These are phyloP conservation scores for Brachionus rubens DNA, from an alignment of 1,140 invertebrate species.

Conservation along the genomic window DNA sequence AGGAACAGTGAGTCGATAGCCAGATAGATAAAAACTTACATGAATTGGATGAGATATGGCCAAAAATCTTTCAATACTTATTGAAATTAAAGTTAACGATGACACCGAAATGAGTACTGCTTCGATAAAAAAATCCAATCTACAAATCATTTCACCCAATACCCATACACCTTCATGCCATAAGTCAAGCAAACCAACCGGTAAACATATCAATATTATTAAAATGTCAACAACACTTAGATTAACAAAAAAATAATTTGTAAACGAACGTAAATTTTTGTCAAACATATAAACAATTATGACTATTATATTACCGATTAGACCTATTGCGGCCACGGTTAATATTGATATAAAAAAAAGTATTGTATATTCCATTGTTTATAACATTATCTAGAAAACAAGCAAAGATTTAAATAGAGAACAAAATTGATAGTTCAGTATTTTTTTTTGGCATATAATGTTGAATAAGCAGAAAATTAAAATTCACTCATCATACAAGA, in stretches of 20 bases:
- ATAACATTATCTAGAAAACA: too few species aligned
- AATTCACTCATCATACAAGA: too few species aligned
- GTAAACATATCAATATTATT: constrained; percentile 51
- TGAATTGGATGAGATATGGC: constrained; percentile 50
- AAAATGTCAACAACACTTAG: constrained; percentile 52
- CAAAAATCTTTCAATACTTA: constrained; percentile 39
- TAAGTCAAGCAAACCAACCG: constrained; percentile 50
- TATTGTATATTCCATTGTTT: constrained; percentile 8
- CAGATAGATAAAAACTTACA: too few species aligned
- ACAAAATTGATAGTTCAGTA: too few species aligned
- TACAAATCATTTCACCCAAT: constrained; percentile 50
- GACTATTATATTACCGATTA: constrained; percentile 84
- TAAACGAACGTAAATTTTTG: constrained; percentile 87
- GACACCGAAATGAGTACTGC: constrained; percentile 50
- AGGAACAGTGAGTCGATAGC: too few species aligned
- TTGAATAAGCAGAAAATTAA: too few species aligned
- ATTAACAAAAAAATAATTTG: constrained; percentile 77
- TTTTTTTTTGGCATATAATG: too few species aligned
- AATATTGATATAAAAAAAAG: constrained; percentile 12
- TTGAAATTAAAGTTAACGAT: constrained; percentile 21
- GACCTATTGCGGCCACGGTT: constrained; percentile 66
- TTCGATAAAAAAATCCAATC: constrained; percentile 49
- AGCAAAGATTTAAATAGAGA: too few species aligned
- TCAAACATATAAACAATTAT: constrained; percentile 83
- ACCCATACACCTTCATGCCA: constrained; percentile 51